Base-by-base conservation (phyloP, 1,140 invertebrate genomes). In the Nymphalis io region DNA sequence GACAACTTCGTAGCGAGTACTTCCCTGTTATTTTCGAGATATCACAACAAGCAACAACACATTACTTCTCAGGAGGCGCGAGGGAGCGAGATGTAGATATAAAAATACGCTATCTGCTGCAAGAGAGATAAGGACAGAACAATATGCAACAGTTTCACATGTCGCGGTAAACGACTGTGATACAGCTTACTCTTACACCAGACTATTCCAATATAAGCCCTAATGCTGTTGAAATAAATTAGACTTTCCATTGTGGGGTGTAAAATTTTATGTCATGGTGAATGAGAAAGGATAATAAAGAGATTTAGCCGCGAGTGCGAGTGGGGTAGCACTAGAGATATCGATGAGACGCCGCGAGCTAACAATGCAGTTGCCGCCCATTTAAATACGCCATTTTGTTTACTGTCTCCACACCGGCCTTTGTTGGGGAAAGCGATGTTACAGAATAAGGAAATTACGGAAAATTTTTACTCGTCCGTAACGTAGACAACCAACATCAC, bases 301-400 rank as follows among this genome's bases (percentile, higher is more conserved):
- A 90, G 81, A 76, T 70, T 66, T 61, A 59, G 42, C 44, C 27
- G 70, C 55, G 78, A 73, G 87, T 85, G 85, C 76, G 84, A 90
- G 77, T 63, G 68, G 76, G 80, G 53, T 63, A 82, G 83, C 76
- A 71, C 51, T 55, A 83, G 67, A 63, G 73, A 73, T 83, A 80
- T 84, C 81, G 79, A 76, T 79, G 81, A 79, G 76, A 81, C 80
- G 80, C 72, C 76, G 74, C 73, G 72, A 51, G 74, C 78, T 78
- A 80, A 89, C 86, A 87, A 89, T 89, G 83, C 81, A 84, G 89
- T 88, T 82, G 83, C 83, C 89, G 89, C 89, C 89, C 89, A 91
- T 91, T 91, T 91, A 90, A 91, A 91, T 90, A 87, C 89, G 89
- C 89, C 89, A 91, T 91, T 88, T 91, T 91, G 89, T 90, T 85